Base-by-base conservation (phyloP, 1,140 invertebrate species). In the Fopius arisanus region DNA sequence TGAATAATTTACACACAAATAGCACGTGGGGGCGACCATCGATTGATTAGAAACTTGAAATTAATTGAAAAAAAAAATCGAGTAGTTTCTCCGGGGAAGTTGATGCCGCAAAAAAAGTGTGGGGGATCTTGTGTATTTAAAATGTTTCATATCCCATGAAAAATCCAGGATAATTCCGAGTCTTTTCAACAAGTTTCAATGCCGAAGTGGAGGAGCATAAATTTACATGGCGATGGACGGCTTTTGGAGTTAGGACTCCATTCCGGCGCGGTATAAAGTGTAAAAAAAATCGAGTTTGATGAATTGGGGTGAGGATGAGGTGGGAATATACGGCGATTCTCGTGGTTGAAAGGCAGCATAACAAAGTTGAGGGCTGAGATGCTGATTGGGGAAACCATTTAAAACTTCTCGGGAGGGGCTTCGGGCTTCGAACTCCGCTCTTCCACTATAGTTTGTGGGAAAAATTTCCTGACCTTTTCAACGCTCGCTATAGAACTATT, bases 351-450 rank as follows among this genome's bases (percentile, higher is more conserved):
- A 29, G 43, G 28, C 26, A 69, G 28, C 41, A 69, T 51, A 31
- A 51, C 43, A 28, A 66, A 70, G 51, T 59, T 31, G 14, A 23
- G 69, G 48, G 23, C 16, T 19, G 51, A 62, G 29, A 63, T 37
- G 21, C 29, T 62, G 69, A 71, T 71, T 71, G 69, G 54, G 26
- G 31, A 71, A 71, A 72, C 62, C 70, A 66, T 72, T 72, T 66
- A 72, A 63, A 72, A 65, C 33, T 72, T 65, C 40, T 59, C 16
- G 21, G 29, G 40, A 23, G 41, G 37, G 54, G 33, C 16, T 29
- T 40, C 31, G 28, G 7, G n/a, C 28, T 9, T 68, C 67, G 67
- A 68, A 41, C 67, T 51, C 66, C 43, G 16, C 40, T 40, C 16
- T 70, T 31, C 26, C 12, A 48, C n/a, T 70, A 48, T 10, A 23